A percentile compares a stretch with the other conserved stretches of the same genome.
Conservation (phyloP, 2,797 vertebrate species). For the Platyrinchus mystaceus region DNA sequence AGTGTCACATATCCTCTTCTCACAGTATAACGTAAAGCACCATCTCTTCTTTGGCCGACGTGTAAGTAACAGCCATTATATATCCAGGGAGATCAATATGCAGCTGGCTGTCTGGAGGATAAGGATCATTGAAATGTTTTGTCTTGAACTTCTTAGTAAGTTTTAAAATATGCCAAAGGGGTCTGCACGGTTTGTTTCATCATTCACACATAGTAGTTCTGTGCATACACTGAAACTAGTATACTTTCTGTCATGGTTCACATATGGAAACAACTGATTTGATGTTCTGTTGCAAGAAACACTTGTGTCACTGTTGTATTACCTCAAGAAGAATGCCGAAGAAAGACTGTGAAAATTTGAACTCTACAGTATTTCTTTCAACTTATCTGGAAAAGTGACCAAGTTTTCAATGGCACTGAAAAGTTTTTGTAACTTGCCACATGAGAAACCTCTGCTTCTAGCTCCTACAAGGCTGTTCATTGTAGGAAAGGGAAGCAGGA, state of each 20-base stretch:
- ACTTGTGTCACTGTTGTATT: neutral
- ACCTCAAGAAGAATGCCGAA: neutral
- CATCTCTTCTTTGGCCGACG: neutral
- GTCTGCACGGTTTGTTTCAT: neutral
- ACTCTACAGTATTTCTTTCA: neutral
- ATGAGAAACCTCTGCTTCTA: neutral
- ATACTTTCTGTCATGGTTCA: neutral
- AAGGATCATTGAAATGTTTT: neutral
- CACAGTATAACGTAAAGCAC: rapidly evolving
- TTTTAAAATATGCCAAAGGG: neutral
- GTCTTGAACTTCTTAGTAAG: neutral
- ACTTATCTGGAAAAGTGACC: neutral
- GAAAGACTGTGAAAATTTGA: neutral
- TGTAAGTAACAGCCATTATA: rapidly evolving
- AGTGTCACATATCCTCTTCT: neutral
- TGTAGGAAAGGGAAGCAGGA: neutral
- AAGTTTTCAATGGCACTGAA: neutral
- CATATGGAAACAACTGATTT: neutral
- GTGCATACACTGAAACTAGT: neutral
- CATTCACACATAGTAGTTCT: rapidly evolving
- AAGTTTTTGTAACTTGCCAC: neutral
- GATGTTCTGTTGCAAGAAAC: neutral
- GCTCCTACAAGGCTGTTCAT: neutral
- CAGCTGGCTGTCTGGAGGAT: neutral
- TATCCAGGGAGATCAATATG: rapidly evolving